Evolutionary conservation across 1,140 invertebrate species (phyloP), one percentile per base, ranked within the genome.

Genomic region (Nomia melanderi): DNA sequence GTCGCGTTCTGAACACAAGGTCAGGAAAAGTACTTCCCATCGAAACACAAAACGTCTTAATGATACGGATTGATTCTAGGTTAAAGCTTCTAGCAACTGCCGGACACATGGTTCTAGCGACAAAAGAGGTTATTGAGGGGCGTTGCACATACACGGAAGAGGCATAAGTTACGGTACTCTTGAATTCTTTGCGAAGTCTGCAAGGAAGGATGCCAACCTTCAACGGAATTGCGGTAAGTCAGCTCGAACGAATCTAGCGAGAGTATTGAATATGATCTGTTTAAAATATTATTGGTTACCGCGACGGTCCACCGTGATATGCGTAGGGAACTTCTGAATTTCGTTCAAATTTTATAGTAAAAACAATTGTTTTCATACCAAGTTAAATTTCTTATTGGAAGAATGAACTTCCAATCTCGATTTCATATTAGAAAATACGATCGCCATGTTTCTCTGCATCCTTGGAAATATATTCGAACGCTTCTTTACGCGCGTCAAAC

Each of bases 221-320:
- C 29, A 29, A 69, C 54, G 54, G 54, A 41, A 76, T 76, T 47
- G 36, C 31, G 12, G 25, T 25, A 25, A 54, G 57, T 47, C 23
- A 17, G 31, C 57, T 47, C 23, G 23, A 44, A 41, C 29, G 12
- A 27, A 69, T 69, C 54, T 39, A 50, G 54, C 39, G 65, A 27
- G n/a, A 25, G 50, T 23, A 53, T 41, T 56, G 53, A 39, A 47
- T 27, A 41, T 23, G 64, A 17, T 9, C 23, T 53, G 33, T 23
- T 39, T 9, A 2, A 23, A 36, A 47, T 47, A 27, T 5, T 20
- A 17, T 39, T 69, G 53, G 73, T 59, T n/a, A n/a, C n/a, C n/a
- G 3, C 33, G 3, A 67, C 64, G 73, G 69, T 67, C 64, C 64
- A 60, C n/a, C 39, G n/a, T n/a, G n/a, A n/a, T n/a, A n/a, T n/a